Evolutionary conservation across 2,797 vertebrate species (phyloP).

Genomic region (Trematomus bernacchii): DNA sequence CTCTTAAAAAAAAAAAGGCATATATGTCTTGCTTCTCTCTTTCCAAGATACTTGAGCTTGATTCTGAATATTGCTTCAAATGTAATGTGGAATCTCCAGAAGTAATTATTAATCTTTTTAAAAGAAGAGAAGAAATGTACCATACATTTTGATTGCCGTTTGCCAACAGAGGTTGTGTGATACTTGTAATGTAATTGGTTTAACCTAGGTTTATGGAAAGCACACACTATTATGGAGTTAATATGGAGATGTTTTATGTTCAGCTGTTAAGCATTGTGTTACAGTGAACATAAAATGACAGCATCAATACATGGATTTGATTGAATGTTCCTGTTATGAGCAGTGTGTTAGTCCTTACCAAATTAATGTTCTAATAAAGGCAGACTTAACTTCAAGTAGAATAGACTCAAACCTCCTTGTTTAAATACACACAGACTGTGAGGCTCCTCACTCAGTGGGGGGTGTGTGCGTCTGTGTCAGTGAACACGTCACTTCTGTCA

Average conservation of each 20-base stretch:
- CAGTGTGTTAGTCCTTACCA: background rate
- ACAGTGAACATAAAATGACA: background rate
- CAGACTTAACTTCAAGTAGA: background rate
- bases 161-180: too few relatives aligned
- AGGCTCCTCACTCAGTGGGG: slow-evolving; percentile 22
- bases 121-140: background rate
- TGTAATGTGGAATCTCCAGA: background rate
- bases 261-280: background rate
- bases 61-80: background rate
- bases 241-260: background rate
- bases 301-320: background rate
- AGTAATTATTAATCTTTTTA: background rate
- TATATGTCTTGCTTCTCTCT: background rate
- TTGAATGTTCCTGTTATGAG: background rate
- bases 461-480: slow-evolving; percentile 53
- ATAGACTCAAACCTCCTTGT: slow-evolving; percentile 5
- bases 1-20: background rate
- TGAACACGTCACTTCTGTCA: slow-evolving; percentile 67
- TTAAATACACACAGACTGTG: slow-evolving; percentile 24
- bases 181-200: too few relatives aligned
- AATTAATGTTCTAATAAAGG: background rate
- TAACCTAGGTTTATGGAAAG: background rate
- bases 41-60: background rate
- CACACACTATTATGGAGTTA: background rate
- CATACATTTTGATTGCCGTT: background rate